phyloP scores from a whole-genome alignment of 2,113 vertebrate genomes.

The Ariopsis seemanni region DNA sequence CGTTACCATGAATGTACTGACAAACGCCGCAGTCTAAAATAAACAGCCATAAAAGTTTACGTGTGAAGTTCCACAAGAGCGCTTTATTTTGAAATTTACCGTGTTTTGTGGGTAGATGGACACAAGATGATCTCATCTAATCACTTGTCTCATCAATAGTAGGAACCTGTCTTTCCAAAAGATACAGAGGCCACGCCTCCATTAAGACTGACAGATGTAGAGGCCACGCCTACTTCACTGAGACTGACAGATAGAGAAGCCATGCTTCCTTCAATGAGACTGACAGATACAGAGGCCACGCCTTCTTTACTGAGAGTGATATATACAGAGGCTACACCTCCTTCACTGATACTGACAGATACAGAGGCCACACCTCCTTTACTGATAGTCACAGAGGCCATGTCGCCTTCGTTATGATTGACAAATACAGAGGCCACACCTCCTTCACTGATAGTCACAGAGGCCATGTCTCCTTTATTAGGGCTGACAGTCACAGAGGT shows the following conservation, averaged over 20 bases:
- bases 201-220: neutral
- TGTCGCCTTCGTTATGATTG: too few relatives aligned
- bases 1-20: constrained; percentile 20
- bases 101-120: neutral
- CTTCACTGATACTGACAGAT: too few relatives aligned
- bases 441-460: neutral
- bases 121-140: neutral
- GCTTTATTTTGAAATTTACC: neutral
- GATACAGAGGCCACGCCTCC: neutral
- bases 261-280: neutral
- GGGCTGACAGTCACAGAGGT: too few relatives aligned
- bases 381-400: neutral
- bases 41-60: constrained; percentile 27
- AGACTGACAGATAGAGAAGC: neutral
- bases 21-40: neutral
- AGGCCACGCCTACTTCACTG: neutral
- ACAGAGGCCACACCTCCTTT: neutral
- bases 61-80: constrained; percentile 19
- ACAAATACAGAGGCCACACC: neutral
- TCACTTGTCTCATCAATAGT: neutral
- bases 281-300: neutral
- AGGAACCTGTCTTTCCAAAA: neutral
- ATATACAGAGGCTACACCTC: neutral
- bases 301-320: too few relatives aligned
- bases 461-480: neutral